Base-by-base conservation (phyloP, 2,888 invertebrate genomes). In the Allygus modestus region DNA sequence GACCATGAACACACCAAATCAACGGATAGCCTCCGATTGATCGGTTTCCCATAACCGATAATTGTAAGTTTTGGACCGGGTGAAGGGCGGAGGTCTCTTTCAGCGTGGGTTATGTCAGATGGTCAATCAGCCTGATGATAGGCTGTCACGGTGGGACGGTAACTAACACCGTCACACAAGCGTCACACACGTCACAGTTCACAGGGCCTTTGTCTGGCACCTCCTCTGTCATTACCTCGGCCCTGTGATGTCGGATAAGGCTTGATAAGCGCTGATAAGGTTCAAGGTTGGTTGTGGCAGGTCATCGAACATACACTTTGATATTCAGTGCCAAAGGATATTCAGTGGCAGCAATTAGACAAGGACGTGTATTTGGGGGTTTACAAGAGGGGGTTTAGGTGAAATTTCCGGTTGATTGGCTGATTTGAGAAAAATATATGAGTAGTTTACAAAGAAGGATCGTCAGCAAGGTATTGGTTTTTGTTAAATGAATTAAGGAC, bases 241-340 rank as follows among this genome's bases (percentile, higher is more conserved):
- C 71, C 73, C 75, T 77, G 75, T 77, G 41, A 73, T 77, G 23
- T 23, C 4, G n/a, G n/a, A n/a, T n/a, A n/a, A n/a, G n/a, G 61
- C 23, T n/a, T n/a, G n/a, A n/a, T n/a, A n/a, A n/a, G 69, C 31
- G 69, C 41, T 73, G 41, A 73, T 73, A 46, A 73, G 46, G 46
- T 51, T 46, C 75, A 77, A 41, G 46, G 75, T 43, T 77, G 75
- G 43, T 37, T 73, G 73, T 41, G 65, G 65, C 65, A 65, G 65
- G 65, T 65, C 65, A 65, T 17, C 20, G 23, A 20, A 11, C 58
- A 7, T 58, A 5, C n/a, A n/a, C n/a, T n/a, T n/a, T n/a, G n/a
- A n/a, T n/a, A n/a, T n/a, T n/a, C n/a, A n/a, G n/a, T n/a, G n/a
- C n/a, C n/a, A n/a, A n/a, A n/a, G n/a, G n/a, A n/a, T n/a, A n/a